Evolutionary conservation across 2,113 vertebrate species (phyloP), one percentile per base, ranked within the genome.

Genomic region (Numida meleagris): DNA sequence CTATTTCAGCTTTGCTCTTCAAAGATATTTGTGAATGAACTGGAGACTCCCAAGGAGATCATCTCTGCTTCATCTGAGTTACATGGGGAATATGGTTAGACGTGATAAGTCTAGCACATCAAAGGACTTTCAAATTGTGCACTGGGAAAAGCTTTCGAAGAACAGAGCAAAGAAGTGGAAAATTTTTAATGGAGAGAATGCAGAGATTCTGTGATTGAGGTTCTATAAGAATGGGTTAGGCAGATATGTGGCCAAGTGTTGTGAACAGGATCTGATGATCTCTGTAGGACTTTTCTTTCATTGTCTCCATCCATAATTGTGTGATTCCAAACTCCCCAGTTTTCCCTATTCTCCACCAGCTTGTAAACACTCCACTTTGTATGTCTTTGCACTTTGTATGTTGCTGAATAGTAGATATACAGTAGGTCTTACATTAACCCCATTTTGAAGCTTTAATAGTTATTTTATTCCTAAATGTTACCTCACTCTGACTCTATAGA

Each of bases 61-160:
- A 61, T 4, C 4, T 0, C 2, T 4, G 10, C 4, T 42, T 46
- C 33, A 12, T 33, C 2, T 17, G 14, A 67, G 2, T 53, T 14
- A 40, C 5, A 9, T 6, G 6, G 23, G 34, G 12, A 12, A 34
- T 5, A 1, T 21, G 1, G 9, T 14, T 65, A 24, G 10, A 34
- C 13, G 6, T 61, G 8, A 16, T 16, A 51, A 23, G 5, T 19
- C n/a, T 11, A 4, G 45, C 33, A n/a, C 33, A 43, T 24, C 10
- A 50, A 53, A 72, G 11, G 10, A 53, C 1, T 48, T 76, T 72
- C 4, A 5, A 34, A 43, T 38, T 25, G 12, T 42, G 13, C 12
- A 33, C 3, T 25, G 6, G 9, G 9, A 25, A 74, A 71, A 50
- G 1, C 0, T 75, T 70, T 7, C 34, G 10, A 20, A 53, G 14